Evolutionary conservation across 2,797 vertebrate species (phyloP).

Genomic region (Anabacerthia variegaticeps): DNA sequence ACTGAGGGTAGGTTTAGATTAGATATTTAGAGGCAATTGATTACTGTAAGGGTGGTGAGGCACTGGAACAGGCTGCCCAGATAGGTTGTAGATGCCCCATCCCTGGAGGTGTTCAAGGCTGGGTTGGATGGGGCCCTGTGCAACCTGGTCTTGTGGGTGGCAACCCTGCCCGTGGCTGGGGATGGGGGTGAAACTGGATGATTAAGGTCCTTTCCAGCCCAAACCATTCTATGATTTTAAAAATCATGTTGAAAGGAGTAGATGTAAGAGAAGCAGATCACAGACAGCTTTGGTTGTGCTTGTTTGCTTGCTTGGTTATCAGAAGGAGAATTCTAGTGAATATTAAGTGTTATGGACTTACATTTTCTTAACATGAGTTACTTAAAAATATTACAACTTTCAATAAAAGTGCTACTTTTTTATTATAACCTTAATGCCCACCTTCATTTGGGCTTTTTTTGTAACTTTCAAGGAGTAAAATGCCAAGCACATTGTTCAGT

Average conservation of each 20-base stretch:
- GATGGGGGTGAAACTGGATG: accelerated
- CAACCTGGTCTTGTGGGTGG: not conserved
- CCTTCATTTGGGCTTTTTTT: not conserved
- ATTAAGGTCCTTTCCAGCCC: not conserved
- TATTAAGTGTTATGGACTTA: not conserved
- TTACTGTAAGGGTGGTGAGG: not conserved
- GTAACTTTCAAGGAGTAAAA: not conserved
- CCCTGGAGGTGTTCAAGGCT: not conserved
- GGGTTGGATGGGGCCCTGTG: not conserved
- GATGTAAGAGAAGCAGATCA: not conserved
- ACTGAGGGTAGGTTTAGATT: not conserved
- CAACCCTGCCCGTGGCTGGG: not conserved
- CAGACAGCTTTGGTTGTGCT: not conserved
- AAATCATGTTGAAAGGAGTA: not conserved
- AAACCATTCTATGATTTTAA: not conserved
- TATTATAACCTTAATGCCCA: not conserved
- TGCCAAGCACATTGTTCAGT: not conserved
- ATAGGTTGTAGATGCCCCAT: not conserved
- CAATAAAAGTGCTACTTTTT: not conserved
- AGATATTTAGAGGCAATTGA: not conserved
- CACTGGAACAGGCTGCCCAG: not conserved
- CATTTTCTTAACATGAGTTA: not conserved
- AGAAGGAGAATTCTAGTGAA: not conserved
- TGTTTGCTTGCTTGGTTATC: not conserved
- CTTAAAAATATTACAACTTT: not conserved